These are phyloP conservation scores for Elegia similella DNA, from an alignment of 2,888 invertebrate genomes.

Conservation along the genomic window DNA sequence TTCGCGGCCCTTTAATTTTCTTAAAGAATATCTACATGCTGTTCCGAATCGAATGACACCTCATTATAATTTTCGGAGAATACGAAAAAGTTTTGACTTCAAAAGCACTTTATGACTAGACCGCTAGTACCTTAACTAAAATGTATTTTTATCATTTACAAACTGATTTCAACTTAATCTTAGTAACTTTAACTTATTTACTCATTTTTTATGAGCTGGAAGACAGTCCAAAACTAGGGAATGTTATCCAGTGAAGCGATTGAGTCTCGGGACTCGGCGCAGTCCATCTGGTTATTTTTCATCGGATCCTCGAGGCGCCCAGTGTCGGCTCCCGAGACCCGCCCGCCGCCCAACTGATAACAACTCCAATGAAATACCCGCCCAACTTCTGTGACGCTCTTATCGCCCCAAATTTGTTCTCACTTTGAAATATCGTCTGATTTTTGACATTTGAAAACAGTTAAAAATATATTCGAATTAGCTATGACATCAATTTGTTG, in stretches of 20 bases:
- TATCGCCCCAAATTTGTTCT: constrained; percentile 61
- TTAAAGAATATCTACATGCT: too few species aligned
- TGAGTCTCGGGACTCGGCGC: background rate
- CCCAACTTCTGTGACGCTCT: constrained; percentile 53
- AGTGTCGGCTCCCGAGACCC: constrained; percentile 14
- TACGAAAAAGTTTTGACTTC: too few species aligned
- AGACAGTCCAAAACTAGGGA: background rate
- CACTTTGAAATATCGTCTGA: constrained; percentile 63
- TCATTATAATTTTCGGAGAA: too few species aligned
- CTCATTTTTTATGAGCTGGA: background rate
- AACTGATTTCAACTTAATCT: background rate
- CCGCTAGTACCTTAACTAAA: too few species aligned
- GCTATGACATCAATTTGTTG: background rate
- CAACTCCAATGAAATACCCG: constrained; percentile 68
- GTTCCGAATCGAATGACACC: too few species aligned
- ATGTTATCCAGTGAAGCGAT: background rate
- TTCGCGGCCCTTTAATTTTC: too few species aligned
- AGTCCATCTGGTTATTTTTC: constrained; percentile 20
- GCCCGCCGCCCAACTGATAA: constrained; percentile 55
- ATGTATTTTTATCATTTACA: too few species aligned
- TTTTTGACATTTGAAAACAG: constrained; percentile 61
- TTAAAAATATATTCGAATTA: constrained; percentile 29
- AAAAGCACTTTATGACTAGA: too few species aligned
- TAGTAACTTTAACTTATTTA: background rate
- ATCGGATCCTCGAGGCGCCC: constrained; percentile 1